These are phyloP conservation scores for Agriotes lineatus DNA, from an alignment of 2,888 invertebrate genomes.

Conservation along the genomic window DNA sequence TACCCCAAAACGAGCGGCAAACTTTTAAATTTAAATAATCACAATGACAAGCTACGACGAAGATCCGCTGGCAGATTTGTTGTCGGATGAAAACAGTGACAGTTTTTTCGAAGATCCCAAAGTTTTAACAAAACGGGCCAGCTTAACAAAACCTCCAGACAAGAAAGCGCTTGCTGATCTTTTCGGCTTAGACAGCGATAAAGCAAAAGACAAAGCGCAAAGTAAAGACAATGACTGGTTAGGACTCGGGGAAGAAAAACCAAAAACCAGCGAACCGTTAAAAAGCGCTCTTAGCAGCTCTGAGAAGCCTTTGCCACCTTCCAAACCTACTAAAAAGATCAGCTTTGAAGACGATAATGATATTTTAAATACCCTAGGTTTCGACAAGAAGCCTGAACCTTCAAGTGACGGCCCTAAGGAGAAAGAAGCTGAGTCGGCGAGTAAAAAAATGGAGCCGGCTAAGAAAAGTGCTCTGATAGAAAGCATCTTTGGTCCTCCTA, in stretches of 20 bases:
- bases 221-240: constrained; percentile 58
- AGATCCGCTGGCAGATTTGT: constrained; percentile 64
- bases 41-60: constrained; percentile 21
- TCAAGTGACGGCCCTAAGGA: constrained; percentile 35
- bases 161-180: constrained; percentile 58
- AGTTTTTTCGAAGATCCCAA: constrained; percentile 78
- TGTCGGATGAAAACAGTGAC: constrained; percentile 79
- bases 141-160: constrained; percentile 54
- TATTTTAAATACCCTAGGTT: constrained; percentile 56
- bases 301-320: background rate
- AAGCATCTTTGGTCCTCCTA: constrained; percentile 56
- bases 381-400: constrained; percentile 45
- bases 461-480: constrained; percentile 60
- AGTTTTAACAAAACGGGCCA: constrained; percentile 53
- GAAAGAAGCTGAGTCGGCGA: constrained; percentile 20
- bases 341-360: constrained; percentile 60
- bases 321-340: constrained; percentile 52
- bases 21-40: too few relatives aligned
- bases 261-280: constrained; percentile 28
- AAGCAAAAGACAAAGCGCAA: constrained; percentile 47
- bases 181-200: constrained; percentile 53
- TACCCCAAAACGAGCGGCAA: background rate
- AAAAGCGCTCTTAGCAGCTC: constrained; percentile 19
- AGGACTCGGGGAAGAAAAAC: constrained; percentile 50
- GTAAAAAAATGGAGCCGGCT: constrained; percentile 44